phyloP scores from a whole-genome alignment of 2,797 vertebrate species.

The Chelmon rostratus region DNA sequence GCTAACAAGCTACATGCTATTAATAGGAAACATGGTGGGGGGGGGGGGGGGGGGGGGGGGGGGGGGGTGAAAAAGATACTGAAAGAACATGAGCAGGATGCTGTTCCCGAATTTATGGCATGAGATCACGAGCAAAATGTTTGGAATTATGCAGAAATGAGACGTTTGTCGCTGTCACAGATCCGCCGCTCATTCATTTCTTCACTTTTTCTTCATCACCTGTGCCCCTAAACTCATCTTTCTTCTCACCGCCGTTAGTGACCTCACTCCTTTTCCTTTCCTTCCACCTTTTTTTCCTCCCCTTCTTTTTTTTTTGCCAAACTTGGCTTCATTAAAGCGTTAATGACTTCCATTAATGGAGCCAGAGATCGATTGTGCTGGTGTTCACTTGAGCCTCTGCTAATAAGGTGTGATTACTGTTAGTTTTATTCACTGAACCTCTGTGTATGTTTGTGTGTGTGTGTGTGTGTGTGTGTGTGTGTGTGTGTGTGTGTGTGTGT shows the following conservation, averaged over 20 bases:
- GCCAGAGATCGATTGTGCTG: conserved; percentile 76
- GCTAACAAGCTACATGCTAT: conserved; percentile 31
- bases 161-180: too few species aligned
- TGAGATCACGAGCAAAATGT: background rate
- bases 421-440: conserved; percentile 70
- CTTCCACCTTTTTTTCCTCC: background rate
- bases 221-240: conserved; percentile 17
- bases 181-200: too few species aligned
- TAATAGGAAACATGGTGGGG: background rate
- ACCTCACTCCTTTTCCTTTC: background rate
- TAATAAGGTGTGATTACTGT: conserved; percentile 80
- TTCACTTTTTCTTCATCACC: background rate
- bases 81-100: background rate
- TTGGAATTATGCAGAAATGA: background rate
- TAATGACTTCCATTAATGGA: conserved; percentile 81
- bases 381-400: conserved; percentile 59
- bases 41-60: too few species aligned
- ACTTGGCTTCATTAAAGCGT: conserved; percentile 83
- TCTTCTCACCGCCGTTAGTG: background rate
- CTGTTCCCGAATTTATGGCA: background rate
- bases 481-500: conserved; percentile 22
- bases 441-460: conserved; percentile 32
- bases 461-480: too few species aligned
- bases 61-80: background rate
- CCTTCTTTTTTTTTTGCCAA: conserved; percentile 50